Evolutionary conservation across 2,888 invertebrate species (phyloP), one percentile per base, ranked within the genome.

Genomic region (Ophioninae sp.): DNA sequence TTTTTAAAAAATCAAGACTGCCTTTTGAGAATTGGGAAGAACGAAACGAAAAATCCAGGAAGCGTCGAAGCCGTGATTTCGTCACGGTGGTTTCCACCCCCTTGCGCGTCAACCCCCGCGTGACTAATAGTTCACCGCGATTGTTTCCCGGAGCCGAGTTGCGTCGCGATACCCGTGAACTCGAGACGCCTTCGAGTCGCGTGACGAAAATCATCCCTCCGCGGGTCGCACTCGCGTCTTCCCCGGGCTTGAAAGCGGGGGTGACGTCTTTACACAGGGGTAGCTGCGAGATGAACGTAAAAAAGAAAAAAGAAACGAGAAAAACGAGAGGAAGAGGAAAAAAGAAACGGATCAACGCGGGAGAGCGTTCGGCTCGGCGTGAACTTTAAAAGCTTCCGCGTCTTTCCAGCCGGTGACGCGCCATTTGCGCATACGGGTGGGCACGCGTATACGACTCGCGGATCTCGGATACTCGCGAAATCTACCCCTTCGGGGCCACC

Each of bases 301-400:
- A 30, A 30, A 67, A 62, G 78, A 44, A 79, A 72, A 65, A 68
- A 77, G 68, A 77, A 21, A 44, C n/a, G n/a, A 59, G 56, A 72
- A 50, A 56, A 76, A 73, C 30, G 17, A 57, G 72, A 57, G 50
- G 65, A 78, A 74, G 20, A 57, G 2, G 59, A 78, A 64, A 56
- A 78, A 74, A 30, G 62, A 41, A 78, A 50, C 6, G 50, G 50
- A 50, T 20, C 30, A 64, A 78, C 50, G 74, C 56, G 44, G 44
- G 67, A 79, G 13, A 79, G 13, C 64, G 73, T 68, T 76, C 50
- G 70, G 79, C 59, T 62, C 72, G 64, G 62, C 73, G 82, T 73
- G 76, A 82, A 84, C 82, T 84, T 84, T 84, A 82, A 84, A 84
- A 82, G 84, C 84, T 82, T 84, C 82, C 79, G 68, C 59, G 59